Evolutionary conservation across 23 tunicate species (phyloP).

Genomic region (Phallusia fumigata): DNA sequence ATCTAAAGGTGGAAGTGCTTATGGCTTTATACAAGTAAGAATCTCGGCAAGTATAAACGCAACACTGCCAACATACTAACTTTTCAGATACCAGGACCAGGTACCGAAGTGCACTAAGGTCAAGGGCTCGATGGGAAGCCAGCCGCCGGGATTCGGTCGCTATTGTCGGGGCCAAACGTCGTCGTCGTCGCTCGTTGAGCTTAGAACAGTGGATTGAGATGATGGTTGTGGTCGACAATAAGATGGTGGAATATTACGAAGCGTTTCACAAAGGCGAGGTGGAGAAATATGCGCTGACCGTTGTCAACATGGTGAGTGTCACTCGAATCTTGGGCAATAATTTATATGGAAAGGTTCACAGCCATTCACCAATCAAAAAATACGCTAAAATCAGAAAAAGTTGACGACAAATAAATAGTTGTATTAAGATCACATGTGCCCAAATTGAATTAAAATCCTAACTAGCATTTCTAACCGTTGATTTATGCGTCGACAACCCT

Average conservation of each 20-base stretch:
- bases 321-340: no score
- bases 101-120: conserved; percentile 40
- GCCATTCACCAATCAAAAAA: no score
- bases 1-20: no score
- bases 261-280: conserved; percentile 35
- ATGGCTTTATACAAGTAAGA: no score
- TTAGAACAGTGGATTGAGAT: conserved; percentile 66
- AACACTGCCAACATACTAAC: not conserved
- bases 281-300: conserved; percentile 78
- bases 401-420: no score
- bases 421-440: no score
- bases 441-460: no score
- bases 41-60: no score
- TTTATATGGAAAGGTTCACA: no score
- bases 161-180: not conserved
- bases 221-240: conserved; percentile 75
- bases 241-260: conserved; percentile 67
- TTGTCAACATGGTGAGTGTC: conserved; percentile 69
- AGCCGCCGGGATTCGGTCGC: conserved; percentile 3
- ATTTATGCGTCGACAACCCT: no score
- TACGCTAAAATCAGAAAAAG: no score
- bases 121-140: conserved; percentile 61
- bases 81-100: conserved; percentile 48
- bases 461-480: no score
- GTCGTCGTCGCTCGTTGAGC: conserved; percentile 64